Evolutionary conservation across 1,140 invertebrate genomes (phyloP).

Genomic region (Plectus sambesii): DNA sequence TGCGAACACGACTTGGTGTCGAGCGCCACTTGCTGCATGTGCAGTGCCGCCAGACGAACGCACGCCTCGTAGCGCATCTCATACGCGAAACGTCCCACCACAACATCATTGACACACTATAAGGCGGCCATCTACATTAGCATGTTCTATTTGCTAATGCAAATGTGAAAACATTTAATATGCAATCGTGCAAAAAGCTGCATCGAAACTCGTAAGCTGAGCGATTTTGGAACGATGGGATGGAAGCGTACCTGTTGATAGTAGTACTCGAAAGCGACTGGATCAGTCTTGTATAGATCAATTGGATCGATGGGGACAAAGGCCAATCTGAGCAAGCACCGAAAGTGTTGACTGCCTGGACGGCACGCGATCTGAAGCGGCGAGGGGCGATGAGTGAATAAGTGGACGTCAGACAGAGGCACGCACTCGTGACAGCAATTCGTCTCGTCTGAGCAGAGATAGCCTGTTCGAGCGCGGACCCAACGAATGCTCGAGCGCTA

Average conservation of each 20-base stretch:
- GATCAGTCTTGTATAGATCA: conserved; percentile 65
- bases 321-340: conserved; percentile 72
- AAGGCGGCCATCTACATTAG: no score
- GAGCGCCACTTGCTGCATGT: conserved; percentile 75
- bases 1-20: conserved; percentile 42
- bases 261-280: conserved; percentile 73
- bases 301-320: conserved; percentile 74
- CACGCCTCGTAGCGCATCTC: conserved; percentile 77
- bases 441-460: conserved; percentile 66
- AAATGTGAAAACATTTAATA: no score
- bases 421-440: conserved; percentile 67
- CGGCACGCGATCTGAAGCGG: conserved; percentile 2
- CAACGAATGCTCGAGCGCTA: conserved; percentile 79
- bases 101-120: conserved; percentile 81
- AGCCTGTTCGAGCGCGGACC: conserved; percentile 68
- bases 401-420: conserved; percentile 7
- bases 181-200: no score
- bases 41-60: conserved; percentile 67
- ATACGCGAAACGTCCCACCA: conserved; percentile 74
- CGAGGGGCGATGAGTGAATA: conserved; percentile 13
- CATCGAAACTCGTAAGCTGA: no score
- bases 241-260: conserved; percentile 69
- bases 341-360: conserved; percentile 54
- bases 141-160: no score
- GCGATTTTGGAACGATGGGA: no score